phyloP scores from a whole-genome alignment of 92 coral and sea anemone species.

The Palythoa caribaeorum region DNA sequence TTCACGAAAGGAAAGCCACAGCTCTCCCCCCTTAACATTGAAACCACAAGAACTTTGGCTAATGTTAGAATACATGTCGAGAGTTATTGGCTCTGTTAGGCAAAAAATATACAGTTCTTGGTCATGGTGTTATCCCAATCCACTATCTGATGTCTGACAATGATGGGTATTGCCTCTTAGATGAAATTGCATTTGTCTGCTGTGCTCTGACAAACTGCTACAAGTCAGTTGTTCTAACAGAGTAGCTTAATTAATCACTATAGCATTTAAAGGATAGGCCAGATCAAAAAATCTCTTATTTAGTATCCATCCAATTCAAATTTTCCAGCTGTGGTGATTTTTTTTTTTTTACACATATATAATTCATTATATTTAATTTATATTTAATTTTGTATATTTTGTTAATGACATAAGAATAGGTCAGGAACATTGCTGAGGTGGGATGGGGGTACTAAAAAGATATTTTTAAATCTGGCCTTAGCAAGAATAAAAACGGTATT shows the following conservation, averaged over 20 bases:
- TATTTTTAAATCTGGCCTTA: too few species aligned
- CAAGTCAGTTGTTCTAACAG: slow-evolving; percentile 31
- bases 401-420: too few species aligned
- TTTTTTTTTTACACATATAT: too few species aligned
- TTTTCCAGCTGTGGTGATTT: too few species aligned
- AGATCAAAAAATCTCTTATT: too few species aligned
- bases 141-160: slow-evolving; percentile 39
- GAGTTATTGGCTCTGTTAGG: slow-evolving; percentile 53
- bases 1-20: slow-evolving; percentile 61
- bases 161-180: slow-evolving; percentile 44
- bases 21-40: slow-evolving; percentile 44
- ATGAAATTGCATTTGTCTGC: slow-evolving; percentile 54
- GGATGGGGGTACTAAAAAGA: too few species aligned
- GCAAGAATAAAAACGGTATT: too few species aligned
- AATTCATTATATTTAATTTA: too few species aligned
- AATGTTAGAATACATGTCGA: slow-evolving; percentile 56
- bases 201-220: slow-evolving; percentile 44
- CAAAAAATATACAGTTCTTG: slow-evolving; percentile 50
- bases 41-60: slow-evolving; percentile 57
- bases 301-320: too few species aligned
- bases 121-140: slow-evolving; percentile 35
- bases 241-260: not conserved
- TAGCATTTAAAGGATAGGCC: too few species aligned
- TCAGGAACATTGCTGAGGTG: too few species aligned
- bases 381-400: too few species aligned